Percentiles rank a stretch among this genome's conserved stretches.
phyloP scores from a whole-genome alignment of 2,113 vertebrate genomes.

The Dasypus novemcinctus region DNA sequence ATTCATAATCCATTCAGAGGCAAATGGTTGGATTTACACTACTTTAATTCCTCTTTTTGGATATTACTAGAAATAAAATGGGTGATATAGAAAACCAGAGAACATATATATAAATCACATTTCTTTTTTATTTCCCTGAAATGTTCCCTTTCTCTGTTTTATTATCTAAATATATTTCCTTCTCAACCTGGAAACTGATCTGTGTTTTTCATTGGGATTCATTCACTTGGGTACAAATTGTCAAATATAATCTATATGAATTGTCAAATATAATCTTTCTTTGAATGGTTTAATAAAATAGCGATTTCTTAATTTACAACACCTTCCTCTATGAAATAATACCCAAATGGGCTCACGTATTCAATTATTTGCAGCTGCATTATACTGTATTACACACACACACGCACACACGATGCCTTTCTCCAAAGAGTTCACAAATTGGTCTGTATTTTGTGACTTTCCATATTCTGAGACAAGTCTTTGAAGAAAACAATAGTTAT shows the following conservation, averaged over 20 bases:
- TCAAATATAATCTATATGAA: background rate
- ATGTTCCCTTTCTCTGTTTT: background rate
- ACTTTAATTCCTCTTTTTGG: too few species aligned
- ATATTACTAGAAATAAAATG: too few species aligned
- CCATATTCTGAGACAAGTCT: background rate
- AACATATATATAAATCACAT: background rate
- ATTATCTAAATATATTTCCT: background rate
- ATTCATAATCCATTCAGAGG: background rate
- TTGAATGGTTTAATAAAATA: background rate
- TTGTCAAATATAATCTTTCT: background rate
- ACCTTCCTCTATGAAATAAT: background rate
- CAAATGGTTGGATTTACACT: background rate
- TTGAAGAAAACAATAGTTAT: background rate
- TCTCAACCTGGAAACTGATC: background rate
- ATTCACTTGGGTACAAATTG: background rate
- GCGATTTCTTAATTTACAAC: background rate
- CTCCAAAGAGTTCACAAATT: background rate
- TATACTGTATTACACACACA: background rate
- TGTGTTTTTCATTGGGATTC: background rate
- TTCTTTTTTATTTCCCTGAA: background rate
- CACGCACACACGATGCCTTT: too few species aligned
- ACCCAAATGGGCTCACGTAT: background rate
- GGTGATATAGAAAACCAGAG: too few species aligned
- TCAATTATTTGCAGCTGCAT: background rate
- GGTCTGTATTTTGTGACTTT: background rate